Evolutionary conservation across 1,140 invertebrate genomes (phyloP).

Genomic region (Chironomus tepperi): DNA sequence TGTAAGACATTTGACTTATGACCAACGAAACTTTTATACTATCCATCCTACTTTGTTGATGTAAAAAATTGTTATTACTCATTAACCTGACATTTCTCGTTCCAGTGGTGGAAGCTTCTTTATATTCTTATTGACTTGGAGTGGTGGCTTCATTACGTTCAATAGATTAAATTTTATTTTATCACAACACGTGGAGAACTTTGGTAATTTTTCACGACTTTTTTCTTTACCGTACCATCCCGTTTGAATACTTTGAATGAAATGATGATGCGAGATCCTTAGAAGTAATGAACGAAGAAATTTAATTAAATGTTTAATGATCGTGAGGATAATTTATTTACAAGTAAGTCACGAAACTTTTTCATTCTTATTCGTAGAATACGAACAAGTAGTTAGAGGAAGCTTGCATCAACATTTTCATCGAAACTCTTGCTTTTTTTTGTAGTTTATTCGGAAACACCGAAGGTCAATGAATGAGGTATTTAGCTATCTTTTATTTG

Average conservation of each 20-base stretch:
- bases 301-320: background rate
- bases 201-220: background rate
- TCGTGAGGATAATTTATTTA: background rate
- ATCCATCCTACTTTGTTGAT: no score
- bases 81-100: background rate
- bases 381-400: no score
- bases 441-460: no score
- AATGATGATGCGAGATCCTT: background rate
- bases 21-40: no score
- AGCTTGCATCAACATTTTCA: no score
- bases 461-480: no score
- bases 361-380: background rate
- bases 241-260: background rate
- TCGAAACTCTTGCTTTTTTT: no score
- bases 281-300: background rate
- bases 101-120: conserved; percentile 5
- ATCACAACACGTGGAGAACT: background rate
- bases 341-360: background rate
- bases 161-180: background rate
- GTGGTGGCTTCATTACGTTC: background rate
- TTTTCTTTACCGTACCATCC: background rate
- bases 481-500: no score
- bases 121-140: background rate
- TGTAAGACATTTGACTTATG: no score
- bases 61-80: no score